phyloP scores from a whole-genome alignment of 2,113 vertebrate species.

The Electrona antarctica region DNA sequence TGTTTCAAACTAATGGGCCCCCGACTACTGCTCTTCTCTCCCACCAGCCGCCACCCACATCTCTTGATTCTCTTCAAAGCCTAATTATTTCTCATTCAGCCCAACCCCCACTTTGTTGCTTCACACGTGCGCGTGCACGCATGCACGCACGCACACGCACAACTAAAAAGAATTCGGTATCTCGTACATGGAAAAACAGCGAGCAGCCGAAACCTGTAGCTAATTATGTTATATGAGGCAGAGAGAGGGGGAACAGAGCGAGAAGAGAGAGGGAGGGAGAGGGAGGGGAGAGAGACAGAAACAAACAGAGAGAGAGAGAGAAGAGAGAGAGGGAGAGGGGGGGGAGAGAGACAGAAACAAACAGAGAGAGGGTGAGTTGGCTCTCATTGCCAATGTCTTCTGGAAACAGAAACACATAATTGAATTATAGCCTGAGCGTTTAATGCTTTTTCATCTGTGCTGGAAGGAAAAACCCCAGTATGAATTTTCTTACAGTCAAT shows the following conservation, averaged over 20 bases:
- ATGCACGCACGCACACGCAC: not conserved
- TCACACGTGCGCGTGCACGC: not conserved
- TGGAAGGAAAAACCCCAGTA: slow-evolving; percentile 37
- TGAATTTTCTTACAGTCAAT: slow-evolving; percentile 46
- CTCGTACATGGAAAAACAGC: slow-evolving; percentile 17
- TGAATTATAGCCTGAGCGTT: slow-evolving; percentile 57
- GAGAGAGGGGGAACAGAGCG: not conserved
- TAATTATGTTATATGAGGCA: slow-evolving; percentile 55
- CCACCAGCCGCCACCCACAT: slow-evolving; percentile 18
- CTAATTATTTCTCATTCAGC: slow-evolving; percentile 41
- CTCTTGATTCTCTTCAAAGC: not conserved
- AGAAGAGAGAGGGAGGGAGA: too few relatives aligned
- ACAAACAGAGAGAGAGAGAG: not conserved
- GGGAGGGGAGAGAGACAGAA: not conserved
- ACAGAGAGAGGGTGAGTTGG: not conserved
- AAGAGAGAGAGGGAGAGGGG: not conserved
- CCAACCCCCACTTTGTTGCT: slow-evolving; percentile 18
- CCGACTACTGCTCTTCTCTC: not conserved
- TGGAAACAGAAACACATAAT: slow-evolving; percentile 60
- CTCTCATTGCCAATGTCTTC: slow-evolving; percentile 52
- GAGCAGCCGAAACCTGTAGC: slow-evolving; percentile 58
- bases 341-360: slow-evolving; percentile 12
- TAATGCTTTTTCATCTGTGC: slow-evolving; percentile 45
- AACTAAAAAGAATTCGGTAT: slow-evolving; percentile 31
- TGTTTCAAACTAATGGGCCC: slow-evolving; percentile 31